Base-by-base conservation (phyloP, 1,140 invertebrate species). In the Nephila pilipes region DNA sequence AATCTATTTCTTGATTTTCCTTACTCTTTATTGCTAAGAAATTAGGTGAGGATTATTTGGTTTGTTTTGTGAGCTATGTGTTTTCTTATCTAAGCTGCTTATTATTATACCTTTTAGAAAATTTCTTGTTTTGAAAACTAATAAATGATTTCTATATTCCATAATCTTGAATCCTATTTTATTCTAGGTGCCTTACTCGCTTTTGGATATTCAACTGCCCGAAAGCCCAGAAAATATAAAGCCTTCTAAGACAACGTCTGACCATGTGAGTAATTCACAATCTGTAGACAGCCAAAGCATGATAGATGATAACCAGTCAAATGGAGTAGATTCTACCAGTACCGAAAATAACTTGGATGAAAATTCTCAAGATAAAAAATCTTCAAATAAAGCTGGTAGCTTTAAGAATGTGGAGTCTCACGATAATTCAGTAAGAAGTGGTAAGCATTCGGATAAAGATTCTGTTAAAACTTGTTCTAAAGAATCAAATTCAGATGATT, bases 101-200 rank as follows among this genome's bases (percentile, higher is more conserved):
- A n/a, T n/a, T n/a, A n/a, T n/a, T n/a, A n/a, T n/a, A n/a, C n/a
- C n/a, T n/a, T n/a, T n/a, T n/a, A n/a, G n/a, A n/a, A n/a, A n/a
- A n/a, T n/a, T n/a, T n/a, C n/a, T n/a, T n/a, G n/a, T n/a, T n/a
- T n/a, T n/a, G n/a, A n/a, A n/a, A n/a, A n/a, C n/a, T n/a, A n/a
- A n/a, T n/a, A n/a, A n/a, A n/a, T n/a, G n/a, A n/a, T n/a, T n/a
- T n/a, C n/a, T n/a, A n/a, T n/a, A n/a, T n/a, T n/a, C n/a, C n/a
- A n/a, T n/a, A 46, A 46, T 46, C 8, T 46, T 46, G 38, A 46
- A 5, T 46, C 12, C 32, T 16, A 20, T 79, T 79, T 57, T 36
- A 6, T 80, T 57, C 54, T 69, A 90, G 87, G 87, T 90, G 87
- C 87, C 87, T 90, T 90, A 90, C 57, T 79, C 87, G 8, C 54